These are phyloP conservation scores for Pangasianodon hypophthalmus DNA, from an alignment of 2,113 vertebrate species.

Conservation along the genomic window DNA sequence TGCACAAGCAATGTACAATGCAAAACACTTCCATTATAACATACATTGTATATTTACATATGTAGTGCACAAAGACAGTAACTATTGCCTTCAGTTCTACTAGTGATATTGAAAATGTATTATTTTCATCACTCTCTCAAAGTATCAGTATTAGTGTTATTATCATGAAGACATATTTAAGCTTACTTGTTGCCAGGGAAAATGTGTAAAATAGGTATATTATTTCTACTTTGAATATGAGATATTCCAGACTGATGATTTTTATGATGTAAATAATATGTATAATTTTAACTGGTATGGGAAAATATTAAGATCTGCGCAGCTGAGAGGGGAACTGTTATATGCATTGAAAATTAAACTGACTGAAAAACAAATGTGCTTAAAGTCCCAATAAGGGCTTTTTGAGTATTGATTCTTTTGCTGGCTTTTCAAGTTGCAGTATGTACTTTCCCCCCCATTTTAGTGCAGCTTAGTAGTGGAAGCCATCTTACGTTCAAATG, in stretches of 20 bases:
- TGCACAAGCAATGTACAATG: conserved; percentile 34
- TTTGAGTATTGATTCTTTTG: neutral
- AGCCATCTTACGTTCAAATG: neutral
- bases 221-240: conserved; percentile 21
- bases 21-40: conserved; percentile 35
- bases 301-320: conserved; percentile 1
- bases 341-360: neutral
- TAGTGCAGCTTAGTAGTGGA: neutral
- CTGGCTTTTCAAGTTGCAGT: neutral
- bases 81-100: conserved; percentile 37
- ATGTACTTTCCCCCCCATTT: neutral
- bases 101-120: conserved; percentile 13
- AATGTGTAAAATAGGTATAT: conserved; percentile 17
- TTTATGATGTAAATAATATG: conserved; percentile 40
- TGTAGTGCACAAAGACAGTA: conserved; percentile 22
- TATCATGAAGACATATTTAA: conserved; percentile 28
- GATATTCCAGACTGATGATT: conserved; percentile 22
- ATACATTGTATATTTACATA: conserved; percentile 29
- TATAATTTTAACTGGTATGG: conserved; percentile 29
- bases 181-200: conserved; percentile 9
- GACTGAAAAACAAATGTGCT: neutral
- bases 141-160: conserved; percentile 41
- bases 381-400: conserved; percentile 6
- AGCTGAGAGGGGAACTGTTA: neutral
- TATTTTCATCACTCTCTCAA: conserved; percentile 31